Base-by-base conservation (phyloP, 2,888 invertebrate species). In the Andrena flavipes region DNA sequence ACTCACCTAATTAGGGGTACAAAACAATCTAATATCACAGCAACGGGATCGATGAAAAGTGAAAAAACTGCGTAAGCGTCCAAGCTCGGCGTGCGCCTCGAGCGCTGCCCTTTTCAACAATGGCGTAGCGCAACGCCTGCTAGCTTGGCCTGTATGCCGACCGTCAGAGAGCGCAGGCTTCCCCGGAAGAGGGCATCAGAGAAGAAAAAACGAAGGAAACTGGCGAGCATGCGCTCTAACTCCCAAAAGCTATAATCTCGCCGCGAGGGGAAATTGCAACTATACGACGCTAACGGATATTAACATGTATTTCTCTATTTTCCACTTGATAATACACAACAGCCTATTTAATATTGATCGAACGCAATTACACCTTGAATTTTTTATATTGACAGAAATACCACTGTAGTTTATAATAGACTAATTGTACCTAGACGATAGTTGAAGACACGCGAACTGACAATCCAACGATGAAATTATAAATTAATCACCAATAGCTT, bases 21-120 rank as follows among this genome's bases (percentile, higher is more conserved):
- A 88, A 88, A 87, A 85, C 78, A 88, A 85, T 87, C 87, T 84
- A 90, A 89, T 90, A 92, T 92, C 92, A 92, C 92, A 92, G 90
- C 85, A 90, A 85, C 82, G 83, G 86, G 84, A 87, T 84, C 82
- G 88, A 87, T 89, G 85, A 89, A 88, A 89, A 86, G 88, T 84
- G 82, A 72, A 80, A 42, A 87, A 88, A 87, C 87, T 88, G 88
- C 90, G 90, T 91, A 90, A 87, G 80, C 80, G 85, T 88, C 82
- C 83, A 80, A 80, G 85, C 85, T 89, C 90, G 88, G 89, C 91
- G 90, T 92, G 90, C 91, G 91, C 90, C 90, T 90, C 89, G 89
- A 89, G 91, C 91, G 92, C 92, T 92, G 93, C 91, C 92, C 90
- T 90, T 92, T 91, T 90, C 92, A 91, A 92, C 91, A 92, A 92